Percentiles rank a stretch among this genome's conserved stretches.
Conservation (phyloP, 2,797 vertebrate species). For the Gymnodraco acuticeps region DNA sequence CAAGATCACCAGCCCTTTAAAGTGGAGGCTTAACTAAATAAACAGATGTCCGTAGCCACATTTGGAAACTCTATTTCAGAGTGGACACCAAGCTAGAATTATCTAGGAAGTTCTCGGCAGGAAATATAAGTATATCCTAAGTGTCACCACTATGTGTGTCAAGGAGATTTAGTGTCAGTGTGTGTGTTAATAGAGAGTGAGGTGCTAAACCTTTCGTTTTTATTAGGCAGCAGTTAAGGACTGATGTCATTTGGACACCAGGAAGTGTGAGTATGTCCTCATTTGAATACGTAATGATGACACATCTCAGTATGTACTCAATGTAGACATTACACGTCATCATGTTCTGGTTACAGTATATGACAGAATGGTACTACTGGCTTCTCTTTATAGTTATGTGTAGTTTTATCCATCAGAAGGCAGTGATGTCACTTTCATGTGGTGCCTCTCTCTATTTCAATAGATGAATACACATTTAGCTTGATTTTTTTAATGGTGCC, state of each 20-base stretch:
- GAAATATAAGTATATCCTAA: conserved; percentile 25
- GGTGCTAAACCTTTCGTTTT: conserved; percentile 44
- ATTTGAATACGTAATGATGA: not conserved
- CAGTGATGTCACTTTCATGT: conserved; percentile 25
- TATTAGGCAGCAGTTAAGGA: conserved; percentile 12
- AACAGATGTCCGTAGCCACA: conserved; percentile 38
- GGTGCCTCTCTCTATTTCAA: conserved; percentile 12
- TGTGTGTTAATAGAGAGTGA: conserved; percentile 35
- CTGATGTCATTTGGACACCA: conserved; percentile 12
- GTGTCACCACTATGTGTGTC: conserved; percentile 17
- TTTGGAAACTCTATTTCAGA: conserved; percentile 31
- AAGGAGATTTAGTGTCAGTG: conserved; percentile 21
- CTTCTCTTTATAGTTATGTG: not conserved
- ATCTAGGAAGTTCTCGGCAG: conserved; percentile 10
- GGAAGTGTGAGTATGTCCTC: not conserved
- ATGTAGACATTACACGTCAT: not conserved
- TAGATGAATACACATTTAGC: not conserved
- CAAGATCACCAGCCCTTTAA: conserved; percentile 16
- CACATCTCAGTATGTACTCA: not conserved
- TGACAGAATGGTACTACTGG: not conserved
- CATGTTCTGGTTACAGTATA: not conserved
- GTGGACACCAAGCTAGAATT: conserved; percentile 11
- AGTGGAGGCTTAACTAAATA: conserved; percentile 25
- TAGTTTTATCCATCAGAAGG: conserved; percentile 14
- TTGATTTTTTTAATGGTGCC: conserved; percentile 2